Conservation (phyloP, 2,113 vertebrate genomes). For the Sigmodon hispidus region DNA sequence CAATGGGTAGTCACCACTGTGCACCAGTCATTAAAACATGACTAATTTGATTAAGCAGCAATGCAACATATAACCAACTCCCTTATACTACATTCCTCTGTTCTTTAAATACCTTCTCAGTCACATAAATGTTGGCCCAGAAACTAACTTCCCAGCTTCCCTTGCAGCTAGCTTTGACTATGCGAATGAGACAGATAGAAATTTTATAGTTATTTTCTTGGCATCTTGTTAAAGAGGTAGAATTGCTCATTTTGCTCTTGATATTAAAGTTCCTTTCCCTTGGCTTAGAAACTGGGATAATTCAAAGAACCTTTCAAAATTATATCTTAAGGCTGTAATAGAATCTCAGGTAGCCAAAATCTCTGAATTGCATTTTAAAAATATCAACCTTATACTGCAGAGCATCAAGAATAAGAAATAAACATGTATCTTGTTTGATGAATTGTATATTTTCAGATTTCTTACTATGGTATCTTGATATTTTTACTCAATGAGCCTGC, state of each 20-base stretch:
- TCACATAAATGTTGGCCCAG: neutral
- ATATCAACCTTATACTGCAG: neutral
- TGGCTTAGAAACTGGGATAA: neutral
- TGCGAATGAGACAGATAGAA: neutral
- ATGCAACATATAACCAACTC: neutral
- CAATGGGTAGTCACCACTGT: neutral
- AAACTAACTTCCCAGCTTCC: neutral
- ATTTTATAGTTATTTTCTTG: neutral
- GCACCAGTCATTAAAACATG: neutral
- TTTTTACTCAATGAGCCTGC: neutral
- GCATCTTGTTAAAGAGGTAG: neutral
- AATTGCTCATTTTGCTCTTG: neutral
- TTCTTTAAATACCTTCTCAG: neutral
- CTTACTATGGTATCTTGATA: neutral
- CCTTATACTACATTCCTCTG: neutral
- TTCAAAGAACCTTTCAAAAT: constrained; percentile 15
- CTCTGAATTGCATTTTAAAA: neutral
- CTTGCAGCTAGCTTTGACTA: neutral
- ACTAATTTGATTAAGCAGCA: neutral
- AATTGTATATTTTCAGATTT: neutral
- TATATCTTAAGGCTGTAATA: neutral
- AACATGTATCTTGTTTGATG: neutral
- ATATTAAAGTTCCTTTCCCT: neutral
- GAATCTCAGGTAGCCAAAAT: neutral
- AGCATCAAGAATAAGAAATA: neutral